Evolutionary conservation across 2,797 vertebrate species (phyloP).

Genomic region (Prionace glauca): DNA sequence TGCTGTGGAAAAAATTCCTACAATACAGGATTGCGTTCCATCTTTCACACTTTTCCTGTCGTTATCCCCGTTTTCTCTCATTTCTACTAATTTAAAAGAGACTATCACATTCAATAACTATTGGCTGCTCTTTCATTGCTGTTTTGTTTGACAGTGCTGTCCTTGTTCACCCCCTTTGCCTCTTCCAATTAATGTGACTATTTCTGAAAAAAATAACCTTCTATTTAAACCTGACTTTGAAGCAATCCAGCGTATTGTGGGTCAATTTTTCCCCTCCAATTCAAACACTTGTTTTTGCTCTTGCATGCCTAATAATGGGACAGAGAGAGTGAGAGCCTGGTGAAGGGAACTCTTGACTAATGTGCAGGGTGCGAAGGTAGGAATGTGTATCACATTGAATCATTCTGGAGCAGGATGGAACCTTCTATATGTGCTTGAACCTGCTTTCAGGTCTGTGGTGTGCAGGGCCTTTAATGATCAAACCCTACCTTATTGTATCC

Average conservation of each 20-base stretch:
- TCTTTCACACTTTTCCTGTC: neutral
- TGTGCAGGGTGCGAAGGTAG: constrained; percentile 54
- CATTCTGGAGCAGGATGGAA: constrained; percentile 43
- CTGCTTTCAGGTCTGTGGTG: constrained; percentile 50
- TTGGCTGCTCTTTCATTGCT: neutral
- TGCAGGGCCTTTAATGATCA: constrained; percentile 45
- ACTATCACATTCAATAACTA: neutral
- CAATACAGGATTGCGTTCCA: constrained; percentile 21
- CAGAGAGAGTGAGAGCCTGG: constrained; percentile 62
- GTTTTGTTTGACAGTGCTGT: neutral
- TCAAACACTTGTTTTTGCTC: constrained; percentile 47
- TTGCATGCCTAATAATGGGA: constrained; percentile 63
- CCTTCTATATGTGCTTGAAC: constrained; percentile 49
- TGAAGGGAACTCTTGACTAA: constrained; percentile 64
- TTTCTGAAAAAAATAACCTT: neutral
- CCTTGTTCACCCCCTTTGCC: neutral
- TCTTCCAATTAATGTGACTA: neutral
- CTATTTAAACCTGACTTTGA: neutral
- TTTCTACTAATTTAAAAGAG: neutral
- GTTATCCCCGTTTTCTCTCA: neutral
- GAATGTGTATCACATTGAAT: constrained; percentile 43
- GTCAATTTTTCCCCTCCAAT: constrained; percentile 51
- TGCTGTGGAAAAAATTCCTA: constrained; percentile 1
- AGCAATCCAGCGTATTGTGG: constrained; percentile 54
- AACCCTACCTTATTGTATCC: constrained; percentile 44